Evolutionary conservation across 2,113 vertebrate species (phyloP).

Genomic region (Lasiurus cinereus): DNA sequence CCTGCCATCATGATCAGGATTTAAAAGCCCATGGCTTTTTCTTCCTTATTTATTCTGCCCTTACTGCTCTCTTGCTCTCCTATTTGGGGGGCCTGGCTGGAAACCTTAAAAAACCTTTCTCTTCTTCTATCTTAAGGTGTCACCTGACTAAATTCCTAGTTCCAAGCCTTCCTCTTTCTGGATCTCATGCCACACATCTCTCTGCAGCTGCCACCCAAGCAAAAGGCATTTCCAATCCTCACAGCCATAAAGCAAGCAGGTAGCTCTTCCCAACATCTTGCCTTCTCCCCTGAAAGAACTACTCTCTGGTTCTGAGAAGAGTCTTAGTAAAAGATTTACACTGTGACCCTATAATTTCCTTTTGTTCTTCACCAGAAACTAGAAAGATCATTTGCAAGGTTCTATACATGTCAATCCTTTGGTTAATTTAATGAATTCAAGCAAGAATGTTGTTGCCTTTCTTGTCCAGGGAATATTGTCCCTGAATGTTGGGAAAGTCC

Average conservation of each 20-base stretch:
- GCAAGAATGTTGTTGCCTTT: not conserved
- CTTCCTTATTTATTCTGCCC: not conserved
- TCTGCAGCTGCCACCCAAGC: not conserved
- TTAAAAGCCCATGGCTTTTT: not conserved
- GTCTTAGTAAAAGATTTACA: not conserved
- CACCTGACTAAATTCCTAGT: not conserved
- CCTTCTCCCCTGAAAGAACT: conserved; percentile 30
- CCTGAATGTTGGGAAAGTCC: not conserved
- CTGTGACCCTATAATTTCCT: not conserved
- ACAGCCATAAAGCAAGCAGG: not conserved
- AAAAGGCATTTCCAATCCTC: not conserved
- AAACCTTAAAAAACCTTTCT: not conserved
- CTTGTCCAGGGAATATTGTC: not conserved
- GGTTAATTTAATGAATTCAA: conserved; percentile 5
- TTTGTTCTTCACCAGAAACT: conserved; percentile 20
- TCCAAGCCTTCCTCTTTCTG: not conserved
- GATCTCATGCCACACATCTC: not conserved
- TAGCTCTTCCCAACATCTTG: not conserved
- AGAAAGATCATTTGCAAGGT: conserved; percentile 37
- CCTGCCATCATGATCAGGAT: not conserved
- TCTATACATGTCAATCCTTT: not conserved
- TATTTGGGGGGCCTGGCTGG: not conserved
- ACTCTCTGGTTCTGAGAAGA: not conserved
- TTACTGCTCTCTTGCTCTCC: not conserved
- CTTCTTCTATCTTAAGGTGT: not conserved